Conservation (phyloP, 1,140 invertebrate species). For the Brachionus manjavacas region DNA sequence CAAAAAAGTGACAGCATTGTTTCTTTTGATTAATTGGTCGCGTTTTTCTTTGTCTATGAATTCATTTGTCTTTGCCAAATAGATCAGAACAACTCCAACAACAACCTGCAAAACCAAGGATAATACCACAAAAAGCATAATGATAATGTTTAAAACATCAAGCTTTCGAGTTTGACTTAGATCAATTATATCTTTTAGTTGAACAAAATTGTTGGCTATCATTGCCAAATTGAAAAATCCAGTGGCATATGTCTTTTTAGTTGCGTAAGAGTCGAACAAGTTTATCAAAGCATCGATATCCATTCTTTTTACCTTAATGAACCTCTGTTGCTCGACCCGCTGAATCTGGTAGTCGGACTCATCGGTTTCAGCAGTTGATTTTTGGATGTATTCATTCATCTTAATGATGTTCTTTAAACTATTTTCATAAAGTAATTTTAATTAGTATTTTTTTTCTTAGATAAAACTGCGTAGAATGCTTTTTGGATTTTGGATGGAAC, state of each 20-base stretch:
- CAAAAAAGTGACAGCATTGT: conserved; percentile 27
- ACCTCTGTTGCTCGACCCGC: background rate
- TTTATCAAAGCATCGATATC: background rate
- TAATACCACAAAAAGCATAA: background rate
- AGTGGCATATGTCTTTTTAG: conserved; percentile 37
- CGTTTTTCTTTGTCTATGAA: conserved; percentile 9
- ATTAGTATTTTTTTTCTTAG: background rate
- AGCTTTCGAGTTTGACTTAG: background rate
- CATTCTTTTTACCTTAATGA: background rate
- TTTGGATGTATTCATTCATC: background rate
- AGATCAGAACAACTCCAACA: conserved; percentile 16
- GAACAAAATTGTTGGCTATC: conserved; percentile 38
- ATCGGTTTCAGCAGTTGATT: background rate
- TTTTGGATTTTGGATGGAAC: background rate
- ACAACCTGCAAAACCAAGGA: conserved; percentile 13
- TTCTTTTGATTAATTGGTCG: conserved; percentile 26
- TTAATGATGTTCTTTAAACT: background rate
- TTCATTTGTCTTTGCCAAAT: conserved; percentile 25
- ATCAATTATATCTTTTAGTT: conserved; percentile 17
- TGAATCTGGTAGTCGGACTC: conserved; percentile 19
- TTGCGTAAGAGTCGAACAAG: conserved; percentile 33
- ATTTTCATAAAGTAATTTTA: background rate
- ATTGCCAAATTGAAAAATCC: conserved; percentile 37
- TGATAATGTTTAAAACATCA: background rate
- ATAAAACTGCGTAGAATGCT: background rate